Evolutionary conservation across 1,140 invertebrate species (phyloP), one percentile per base, ranked within the genome.

Genomic region (Drosophila subobscura): DNA sequence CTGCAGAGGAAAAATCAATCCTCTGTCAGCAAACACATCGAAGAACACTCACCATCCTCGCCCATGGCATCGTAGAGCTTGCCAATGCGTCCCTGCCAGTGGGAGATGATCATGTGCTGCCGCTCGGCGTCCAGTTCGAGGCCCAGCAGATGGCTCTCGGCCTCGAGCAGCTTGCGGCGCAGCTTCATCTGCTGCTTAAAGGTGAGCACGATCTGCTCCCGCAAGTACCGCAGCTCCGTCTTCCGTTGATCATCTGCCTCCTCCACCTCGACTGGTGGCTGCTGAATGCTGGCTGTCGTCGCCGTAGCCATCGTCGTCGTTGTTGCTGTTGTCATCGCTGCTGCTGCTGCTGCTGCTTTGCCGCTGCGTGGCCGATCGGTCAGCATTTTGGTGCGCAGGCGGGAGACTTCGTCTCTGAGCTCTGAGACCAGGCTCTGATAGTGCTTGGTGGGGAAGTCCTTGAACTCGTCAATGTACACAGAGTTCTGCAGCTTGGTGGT

Each of bases 131-230:
- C 97, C 74, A 97, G 93, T 25, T 96, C 96, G 46, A 98, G 91
- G 0, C 96, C 95, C 71, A 98, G 91, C 3, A 97, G 92, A 79
- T 97, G 95, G 70, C 96, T 97, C 85, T 97, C 97, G 5, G 97
- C 93, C 90, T 98, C 97, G 94, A 98, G 96, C 10, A 98, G 91
- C 42, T 95, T 94, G 37, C 96, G 93, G 45, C 97, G 94, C 1
- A 98, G 91, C 73, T 96, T 94, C 97, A 98, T 98, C 91, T 98
- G 97, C 68, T 97, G 96, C 72, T 97, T 96, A 90, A 98, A 98
- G 0, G 96, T 96, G 0, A 95, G 94, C 0, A 98, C 95, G 10
- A 98, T 96, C 78, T 97, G 95, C 64, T 97, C 96, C 40, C 96
- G 93, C 2, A 98, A 86, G 44, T 94, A 94, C 72, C 95, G 95